Percentiles rank a stretch among this genome's conserved stretches.
Evolutionary conservation across 1,140 invertebrate species (phyloP).

Genomic region (Holcopasites calliopsidis): DNA sequence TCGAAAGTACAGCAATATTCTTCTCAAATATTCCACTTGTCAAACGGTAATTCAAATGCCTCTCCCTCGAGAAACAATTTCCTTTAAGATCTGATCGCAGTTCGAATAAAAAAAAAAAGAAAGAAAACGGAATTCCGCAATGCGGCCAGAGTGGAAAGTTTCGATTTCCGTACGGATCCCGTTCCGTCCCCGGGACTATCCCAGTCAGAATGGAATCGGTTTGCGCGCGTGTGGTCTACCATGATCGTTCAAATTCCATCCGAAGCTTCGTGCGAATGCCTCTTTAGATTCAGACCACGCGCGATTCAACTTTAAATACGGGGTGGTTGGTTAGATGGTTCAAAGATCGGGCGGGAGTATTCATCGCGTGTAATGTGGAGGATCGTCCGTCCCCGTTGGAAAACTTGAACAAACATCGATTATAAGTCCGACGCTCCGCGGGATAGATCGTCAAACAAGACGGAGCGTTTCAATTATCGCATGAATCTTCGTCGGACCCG

Average conservation of each 20-base stretch:
- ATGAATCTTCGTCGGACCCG: background rate
- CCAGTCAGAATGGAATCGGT: background rate
- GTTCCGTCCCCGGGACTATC: background rate
- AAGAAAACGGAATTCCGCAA: no score
- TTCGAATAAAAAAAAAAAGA: background rate
- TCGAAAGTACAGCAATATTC: no score
- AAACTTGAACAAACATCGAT: slow-evolving; percentile 19
- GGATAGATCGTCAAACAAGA: background rate
- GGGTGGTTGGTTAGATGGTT: background rate
- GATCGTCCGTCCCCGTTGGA: background rate
- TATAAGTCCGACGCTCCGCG: background rate
- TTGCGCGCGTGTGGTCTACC: background rate
- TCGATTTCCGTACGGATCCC: background rate
- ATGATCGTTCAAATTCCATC: background rate
- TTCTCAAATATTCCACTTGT: no score
- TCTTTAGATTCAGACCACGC: slow-evolving; percentile 7
- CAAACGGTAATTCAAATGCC: no score
- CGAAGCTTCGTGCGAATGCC: background rate
- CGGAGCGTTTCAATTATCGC: slow-evolving; percentile 21
- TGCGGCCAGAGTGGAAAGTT: background rate
- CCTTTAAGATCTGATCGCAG: background rate
- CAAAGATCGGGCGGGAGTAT: background rate
- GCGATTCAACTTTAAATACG: slow-evolving; percentile 21
- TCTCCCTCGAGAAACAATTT: background rate
- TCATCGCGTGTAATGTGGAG: slow-evolving; percentile 2